phyloP scores from a whole-genome alignment of 2,888 invertebrate genomes.

The Leptopilina syphax region DNA sequence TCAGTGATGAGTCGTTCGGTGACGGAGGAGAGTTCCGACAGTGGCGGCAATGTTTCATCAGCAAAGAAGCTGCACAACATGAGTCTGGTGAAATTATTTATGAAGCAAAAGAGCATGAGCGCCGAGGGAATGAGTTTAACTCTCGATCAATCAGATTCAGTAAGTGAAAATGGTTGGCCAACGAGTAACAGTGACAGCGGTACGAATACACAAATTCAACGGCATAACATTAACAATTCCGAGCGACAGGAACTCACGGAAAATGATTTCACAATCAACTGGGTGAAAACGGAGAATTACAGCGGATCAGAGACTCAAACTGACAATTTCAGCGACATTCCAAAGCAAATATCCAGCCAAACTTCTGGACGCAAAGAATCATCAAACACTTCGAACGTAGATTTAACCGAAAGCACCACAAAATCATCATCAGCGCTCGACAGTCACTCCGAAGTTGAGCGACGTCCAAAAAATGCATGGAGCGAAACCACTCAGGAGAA shows the following conservation, averaged over 20 bases:
- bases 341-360: slow-evolving; percentile 46
- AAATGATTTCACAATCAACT: slow-evolving; percentile 74
- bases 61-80: slow-evolving; percentile 82
- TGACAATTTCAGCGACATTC: slow-evolving; percentile 57
- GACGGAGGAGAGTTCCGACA: slow-evolving; percentile 73
- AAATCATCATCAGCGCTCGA: slow-evolving; percentile 68
- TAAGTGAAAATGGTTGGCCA: slow-evolving; percentile 85
- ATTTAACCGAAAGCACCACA: slow-evolving; percentile 76
- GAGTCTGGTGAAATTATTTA: slow-evolving; percentile 91
- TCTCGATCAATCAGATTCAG: slow-evolving; percentile 86
- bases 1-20: slow-evolving; percentile 71
- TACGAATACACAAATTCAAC: slow-evolving; percentile 77
- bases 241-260: slow-evolving; percentile 60
- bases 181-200: slow-evolving; percentile 81
- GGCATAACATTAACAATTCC: slow-evolving; percentile 64
- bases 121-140: slow-evolving; percentile 85
- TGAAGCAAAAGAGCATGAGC: slow-evolving; percentile 92
- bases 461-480: slow-evolving; percentile 40
- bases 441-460: slow-evolving; percentile 33
- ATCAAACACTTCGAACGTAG: slow-evolving; percentile 78
- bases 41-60: slow-evolving; percentile 65
- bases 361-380: slow-evolving; percentile 77
- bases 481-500: slow-evolving; percentile 51
- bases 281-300: slow-evolving; percentile 71
- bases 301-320: slow-evolving; percentile 58